Conservation (phyloP, 2,113 vertebrate genomes). For the Manacus vitellinus region DNA sequence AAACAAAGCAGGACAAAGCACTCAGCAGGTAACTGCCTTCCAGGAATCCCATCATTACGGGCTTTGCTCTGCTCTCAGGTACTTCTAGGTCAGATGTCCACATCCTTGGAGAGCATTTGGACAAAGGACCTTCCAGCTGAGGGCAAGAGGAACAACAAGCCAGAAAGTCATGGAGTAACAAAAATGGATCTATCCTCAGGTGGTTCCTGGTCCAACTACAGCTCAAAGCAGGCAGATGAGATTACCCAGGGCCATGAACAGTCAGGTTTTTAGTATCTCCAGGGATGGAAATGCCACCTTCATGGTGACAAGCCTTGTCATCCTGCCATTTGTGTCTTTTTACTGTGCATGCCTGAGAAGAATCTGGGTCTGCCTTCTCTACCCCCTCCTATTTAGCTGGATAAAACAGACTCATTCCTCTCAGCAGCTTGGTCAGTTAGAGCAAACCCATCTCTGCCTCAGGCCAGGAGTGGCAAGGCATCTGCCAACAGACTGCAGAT, state of each 20-base stretch:
- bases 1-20: conserved; percentile 19
- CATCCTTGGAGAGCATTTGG: background rate
- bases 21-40: background rate
- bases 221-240: background rate
- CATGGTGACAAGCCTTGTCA: background rate
- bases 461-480: background rate
- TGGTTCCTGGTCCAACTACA: background rate
- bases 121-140: background rate
- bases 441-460: background rate
- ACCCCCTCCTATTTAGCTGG: background rate
- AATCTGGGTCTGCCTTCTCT: background rate
- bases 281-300: background rate
- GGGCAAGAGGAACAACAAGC: background rate
- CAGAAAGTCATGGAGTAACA: background rate
- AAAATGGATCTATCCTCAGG: background rate
- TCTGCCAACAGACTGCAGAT: background rate
- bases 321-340: background rate
- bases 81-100: background rate
- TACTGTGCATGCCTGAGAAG: background rate
- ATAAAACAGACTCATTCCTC: background rate
- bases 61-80: background rate
- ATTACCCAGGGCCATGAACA: background rate
- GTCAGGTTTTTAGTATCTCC: background rate
- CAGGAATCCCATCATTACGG: background rate
- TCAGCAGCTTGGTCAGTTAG: background rate